A percentile compares a stretch with the other conserved stretches of the same genome.
Evolutionary conservation across 2,888 invertebrate genomes (phyloP).

Genomic region (Drosophila birchii): DNA sequence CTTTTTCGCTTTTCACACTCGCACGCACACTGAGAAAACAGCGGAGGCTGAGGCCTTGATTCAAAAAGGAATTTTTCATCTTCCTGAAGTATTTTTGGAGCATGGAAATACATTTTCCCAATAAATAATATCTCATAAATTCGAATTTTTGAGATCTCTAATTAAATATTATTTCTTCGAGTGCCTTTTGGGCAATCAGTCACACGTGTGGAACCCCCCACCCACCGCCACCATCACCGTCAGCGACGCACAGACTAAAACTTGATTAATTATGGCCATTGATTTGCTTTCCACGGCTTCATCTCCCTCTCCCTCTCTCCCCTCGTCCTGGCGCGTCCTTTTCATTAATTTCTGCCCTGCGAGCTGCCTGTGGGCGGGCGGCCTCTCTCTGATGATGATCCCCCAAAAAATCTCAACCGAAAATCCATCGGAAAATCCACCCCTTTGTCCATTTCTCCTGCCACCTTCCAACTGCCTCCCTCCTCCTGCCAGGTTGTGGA

Average conservation of each 20-base stretch:
- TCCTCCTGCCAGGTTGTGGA: constrained; percentile 55
- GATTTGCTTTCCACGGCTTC: constrained; percentile 80
- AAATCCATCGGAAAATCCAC: constrained; percentile 24
- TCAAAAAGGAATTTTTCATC: accelerated
- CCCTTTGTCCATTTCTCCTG: constrained; percentile 25
- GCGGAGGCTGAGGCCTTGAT: too few relatives aligned
- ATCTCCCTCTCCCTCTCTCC: constrained; percentile 20
- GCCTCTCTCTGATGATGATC: constrained; percentile 17
- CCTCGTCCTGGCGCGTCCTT: constrained; percentile 44
- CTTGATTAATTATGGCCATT: constrained; percentile 80
- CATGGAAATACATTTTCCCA: neutral
- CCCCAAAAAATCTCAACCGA: neutral
- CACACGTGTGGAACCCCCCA: constrained; percentile 59
- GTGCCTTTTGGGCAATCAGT: constrained; percentile 61
- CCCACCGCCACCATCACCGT: too few relatives aligned
- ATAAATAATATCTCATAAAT: neutral
- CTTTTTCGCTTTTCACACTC: constrained; percentile 64
- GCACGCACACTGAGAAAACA: neutral
- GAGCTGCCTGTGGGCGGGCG: constrained; percentile 40
- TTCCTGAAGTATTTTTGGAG: neutral
- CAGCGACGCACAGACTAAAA: constrained; percentile 55
- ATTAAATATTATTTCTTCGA: neutral
- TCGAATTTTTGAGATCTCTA: neutral
- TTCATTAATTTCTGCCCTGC: constrained; percentile 68
- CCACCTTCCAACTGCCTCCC: neutral